Evolutionary conservation across 2,888 invertebrate species (phyloP), one percentile per base, ranked within the genome.

Genomic region (Lomographa bimaculata): DNA sequence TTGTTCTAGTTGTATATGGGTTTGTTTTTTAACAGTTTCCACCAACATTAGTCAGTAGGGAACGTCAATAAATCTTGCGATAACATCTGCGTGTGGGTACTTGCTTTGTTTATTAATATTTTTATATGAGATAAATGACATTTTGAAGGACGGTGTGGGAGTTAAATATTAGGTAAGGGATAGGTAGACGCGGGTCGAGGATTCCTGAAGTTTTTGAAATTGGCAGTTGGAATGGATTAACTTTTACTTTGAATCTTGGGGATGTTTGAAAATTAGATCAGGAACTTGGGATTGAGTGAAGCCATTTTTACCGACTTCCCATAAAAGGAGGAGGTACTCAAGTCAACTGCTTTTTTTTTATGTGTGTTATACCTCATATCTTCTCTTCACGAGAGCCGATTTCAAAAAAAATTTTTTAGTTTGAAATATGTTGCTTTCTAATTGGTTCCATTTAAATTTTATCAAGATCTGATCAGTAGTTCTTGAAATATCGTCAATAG

Each of bases 41-140:
- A 50, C 35, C 9, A 57, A 59, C 68, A 69, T 69, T 65, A 59
- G 66, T 69, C 65, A 64, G 62, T 47, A 53, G 45, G 55, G 52
- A 58, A 57, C 55, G 58, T 50, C 53, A 49, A 63, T 70, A 64
- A 58, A 70, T 70, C 71, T 60, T 46, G 34, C 30, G 69, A 70
- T 70, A 70, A 54, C 53, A 70, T 70, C 69, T 47, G 57, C 55
- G 54, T 53, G 60, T 55, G 50, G 50, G 47, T 52, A 55, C 34
- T 53, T 48, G 58, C 7, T 59, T 58, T 54, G 50, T 54, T 63
- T 64, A 65, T 69, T 65, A 67, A 68, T 68, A 66, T 60, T 64
- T 58, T 61, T 54, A 50, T 64, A 52, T 57, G 55, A 55, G 36
- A 53, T 37, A 53, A 52, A 48, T 58, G 63, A 56, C 61, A 50